Base-by-base conservation (phyloP, 1,140 invertebrate species). In the Copidosoma floridanum region DNA sequence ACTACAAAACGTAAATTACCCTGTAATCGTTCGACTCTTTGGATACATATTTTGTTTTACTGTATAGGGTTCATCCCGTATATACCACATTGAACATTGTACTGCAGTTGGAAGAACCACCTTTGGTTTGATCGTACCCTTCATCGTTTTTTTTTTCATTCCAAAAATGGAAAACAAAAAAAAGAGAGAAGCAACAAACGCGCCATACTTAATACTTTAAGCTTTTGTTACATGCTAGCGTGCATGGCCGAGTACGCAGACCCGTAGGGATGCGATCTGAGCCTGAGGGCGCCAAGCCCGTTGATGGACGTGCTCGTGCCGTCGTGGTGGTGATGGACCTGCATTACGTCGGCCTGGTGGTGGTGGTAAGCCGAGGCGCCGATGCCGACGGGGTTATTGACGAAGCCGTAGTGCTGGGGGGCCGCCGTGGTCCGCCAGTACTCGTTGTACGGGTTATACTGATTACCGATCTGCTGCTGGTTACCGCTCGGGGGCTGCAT, bases 171-270 rank as follows among this genome's bases (percentile, higher is more conserved):
- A n/a, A n/a, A n/a, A n/a, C n/a, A n/a, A n/a, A n/a, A n/a, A n/a
- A n/a, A n/a, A n/a, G n/a, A n/a, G n/a, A n/a, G n/a, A n/a, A n/a
- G n/a, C n/a, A n/a, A n/a, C n/a, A n/a, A n/a, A n/a, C n/a, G n/a
- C n/a, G n/a, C n/a, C n/a, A n/a, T n/a, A n/a, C n/a, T n/a, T n/a
- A n/a, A n/a, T n/a, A n/a, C n/a, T n/a, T n/a, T n/a, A n/a, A n/a
- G n/a, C n/a, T n/a, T n/a, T n/a, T n/a, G n/a, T n/a, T n/a, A n/a
- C n/a, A 12, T 79, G 54, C 75, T 80, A 41, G 78, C 78, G 56
- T 81, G 79, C 78, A 81, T 80, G 0, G 76, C 73, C 0, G 78
- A 72, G 44, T 81, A 81, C 16, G 75, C 58, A 8, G 75, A 43
- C 5, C 75, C 68, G 27, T 80, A 81, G 2, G 77, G 75, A 64